Base-by-base conservation (phyloP, 2,113 vertebrate genomes). In the Anas platyrhynchos region DNA sequence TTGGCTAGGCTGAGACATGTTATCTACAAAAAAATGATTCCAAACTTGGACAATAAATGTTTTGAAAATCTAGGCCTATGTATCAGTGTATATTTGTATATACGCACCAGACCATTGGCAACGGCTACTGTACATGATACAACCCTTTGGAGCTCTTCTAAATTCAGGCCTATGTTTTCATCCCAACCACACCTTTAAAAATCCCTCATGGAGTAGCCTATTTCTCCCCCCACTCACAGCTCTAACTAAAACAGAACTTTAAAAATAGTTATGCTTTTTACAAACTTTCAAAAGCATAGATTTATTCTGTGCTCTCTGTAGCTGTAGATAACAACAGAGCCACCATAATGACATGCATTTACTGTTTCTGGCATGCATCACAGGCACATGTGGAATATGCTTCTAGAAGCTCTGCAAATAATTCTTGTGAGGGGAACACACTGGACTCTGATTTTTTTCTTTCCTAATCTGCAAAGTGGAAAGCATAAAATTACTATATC, bases 361-460 rank as follows among this genome's bases (percentile, higher is more conserved):
- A 79, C 75, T 91, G 58, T 25, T 96, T 88, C 91, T 93, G 91
- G 83, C 68, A 95, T 95, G 75, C 63, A 93, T 95, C 91, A 75
- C 16, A 59, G 13, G 67, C 75, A 91, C 84, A 92, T 75, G 81
- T 88, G 75, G 81, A 77, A 89, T 83, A 72, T 6, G 20, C 54
- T 93, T 80, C 79, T 36, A 86, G 52, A 79, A 91, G 61, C 27
- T 93, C 79, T 83, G 79, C 4, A 41, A 91, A 44, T 83, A 61
- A 61, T 86, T 86, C 48, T 72, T 91, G 75, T 71, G 58, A 82
- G 0, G 0, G 74, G 55, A 86, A 61, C 50, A 92, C 85, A 95
- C 50, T 66, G 58, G 58, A 52, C 41, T 82, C 26, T 65, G 67
- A 41, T 58, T 68, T 67, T 82, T 89, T 55, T 58, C 1, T 0